Conservation (phyloP, 2,888 invertebrate genomes). For the Lycophotia porphyrea region DNA sequence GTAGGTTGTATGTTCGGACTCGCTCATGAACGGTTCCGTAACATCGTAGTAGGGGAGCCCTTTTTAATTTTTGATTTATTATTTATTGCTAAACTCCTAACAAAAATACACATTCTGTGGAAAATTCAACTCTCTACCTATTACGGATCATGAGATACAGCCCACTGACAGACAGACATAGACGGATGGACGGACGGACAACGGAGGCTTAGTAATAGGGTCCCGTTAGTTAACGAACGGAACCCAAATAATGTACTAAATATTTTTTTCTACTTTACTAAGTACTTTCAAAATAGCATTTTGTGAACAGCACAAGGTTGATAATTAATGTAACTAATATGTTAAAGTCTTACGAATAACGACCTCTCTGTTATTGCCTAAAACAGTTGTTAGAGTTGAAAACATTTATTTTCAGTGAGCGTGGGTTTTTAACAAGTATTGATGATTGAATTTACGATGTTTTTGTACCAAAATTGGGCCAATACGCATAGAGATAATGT, state of each 20-base stretch:
- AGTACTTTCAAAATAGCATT: constrained; percentile 17
- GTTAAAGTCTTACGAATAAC: constrained; percentile 19
- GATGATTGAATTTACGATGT: constrained; percentile 8
- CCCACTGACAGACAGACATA: no score
- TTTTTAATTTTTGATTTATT: no score
- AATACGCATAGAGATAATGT: constrained; percentile 41
- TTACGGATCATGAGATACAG: no score
- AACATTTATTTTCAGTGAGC: constrained; percentile 32
- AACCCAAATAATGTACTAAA: neutral
- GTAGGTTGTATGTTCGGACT: no score
- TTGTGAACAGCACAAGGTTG: constrained; percentile 9
- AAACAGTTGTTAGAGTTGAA: constrained; percentile 30
- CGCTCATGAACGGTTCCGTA: no score
- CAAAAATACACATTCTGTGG: no score
- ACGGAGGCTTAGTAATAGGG: no score
- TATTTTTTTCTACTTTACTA: neutral
- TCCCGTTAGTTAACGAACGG: no score
- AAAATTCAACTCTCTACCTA: no score
- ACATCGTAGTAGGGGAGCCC: no score
- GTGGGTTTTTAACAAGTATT: constrained; percentile 27
- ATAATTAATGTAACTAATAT: constrained; percentile 46
- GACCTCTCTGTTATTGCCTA: constrained; percentile 22
- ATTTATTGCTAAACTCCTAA: no score
- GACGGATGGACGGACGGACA: no score
- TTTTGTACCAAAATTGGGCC: constrained; percentile 25